Evolutionary conservation across 2,797 vertebrate genomes (phyloP).

Genomic region (Limnodromus scolopaceus): DNA sequence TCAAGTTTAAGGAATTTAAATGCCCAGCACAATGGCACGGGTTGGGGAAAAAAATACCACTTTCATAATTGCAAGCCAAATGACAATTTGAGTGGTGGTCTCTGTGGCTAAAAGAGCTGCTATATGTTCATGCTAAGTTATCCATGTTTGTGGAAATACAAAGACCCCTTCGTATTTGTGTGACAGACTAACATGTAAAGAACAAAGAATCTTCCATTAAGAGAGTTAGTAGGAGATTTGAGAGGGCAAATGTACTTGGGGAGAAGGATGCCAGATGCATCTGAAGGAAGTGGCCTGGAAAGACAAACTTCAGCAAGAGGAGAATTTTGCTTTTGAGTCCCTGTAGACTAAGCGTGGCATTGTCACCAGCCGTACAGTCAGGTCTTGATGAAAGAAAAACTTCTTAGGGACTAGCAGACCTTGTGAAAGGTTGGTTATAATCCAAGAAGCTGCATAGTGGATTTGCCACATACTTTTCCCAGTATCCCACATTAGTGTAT

Average conservation of each 20-base stretch:
- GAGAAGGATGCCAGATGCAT: background rate
- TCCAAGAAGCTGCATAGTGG: background rate
- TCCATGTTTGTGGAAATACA: background rate
- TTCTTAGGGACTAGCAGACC: background rate
- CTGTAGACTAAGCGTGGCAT: background rate
- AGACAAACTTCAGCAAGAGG: background rate
- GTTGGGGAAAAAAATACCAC: background rate
- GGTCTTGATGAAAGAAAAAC: background rate
- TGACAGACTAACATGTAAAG: background rate
- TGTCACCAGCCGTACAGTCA: background rate
- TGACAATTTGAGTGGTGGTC: background rate
- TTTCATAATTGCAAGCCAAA: background rate
- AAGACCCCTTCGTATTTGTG: background rate
- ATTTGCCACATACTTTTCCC: background rate
- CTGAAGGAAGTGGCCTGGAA: background rate
- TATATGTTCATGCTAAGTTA: rapidly evolving
- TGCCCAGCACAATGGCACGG: rapidly evolving
- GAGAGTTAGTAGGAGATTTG: background rate
- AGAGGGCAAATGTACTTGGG: background rate
- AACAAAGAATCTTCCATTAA: background rate
- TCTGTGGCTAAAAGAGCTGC: background rate
- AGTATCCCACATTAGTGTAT: no score
- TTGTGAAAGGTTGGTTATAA: background rate
- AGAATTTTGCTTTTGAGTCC: background rate
- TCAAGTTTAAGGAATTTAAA: background rate